A percentile compares a stretch with the other conserved stretches of the same genome.
Conservation (phyloP, 2,888 invertebrate species). For the Electrophaes corylata region DNA sequence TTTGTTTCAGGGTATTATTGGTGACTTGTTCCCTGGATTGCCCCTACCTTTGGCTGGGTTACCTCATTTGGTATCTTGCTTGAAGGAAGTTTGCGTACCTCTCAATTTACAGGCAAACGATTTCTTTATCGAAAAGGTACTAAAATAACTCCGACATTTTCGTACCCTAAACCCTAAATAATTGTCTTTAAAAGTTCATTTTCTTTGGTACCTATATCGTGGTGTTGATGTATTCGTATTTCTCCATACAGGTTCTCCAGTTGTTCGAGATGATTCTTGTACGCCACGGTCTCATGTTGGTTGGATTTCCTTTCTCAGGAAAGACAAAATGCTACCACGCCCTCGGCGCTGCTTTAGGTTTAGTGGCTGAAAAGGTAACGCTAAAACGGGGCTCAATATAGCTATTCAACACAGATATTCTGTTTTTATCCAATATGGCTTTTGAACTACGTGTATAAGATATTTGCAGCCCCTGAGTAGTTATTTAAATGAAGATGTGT, state of each 20-base stretch:
- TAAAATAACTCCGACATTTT: not conserved
- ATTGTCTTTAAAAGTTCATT: not conserved
- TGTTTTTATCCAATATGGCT: too few relatives aligned
- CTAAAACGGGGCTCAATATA: not conserved
- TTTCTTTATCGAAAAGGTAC: constrained; percentile 91
- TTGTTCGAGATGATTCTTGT: constrained; percentile 98
- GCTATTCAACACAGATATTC: too few relatives aligned
- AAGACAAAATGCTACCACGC: constrained; percentile 94
- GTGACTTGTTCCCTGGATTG: constrained; percentile 96
- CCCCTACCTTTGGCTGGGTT: constrained; percentile 92
- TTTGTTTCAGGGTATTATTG: constrained; percentile 90
- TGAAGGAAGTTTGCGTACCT: constrained; percentile 85
- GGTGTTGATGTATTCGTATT: not conserved
- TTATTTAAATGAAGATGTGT: too few relatives aligned
- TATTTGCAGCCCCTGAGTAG: too few relatives aligned
- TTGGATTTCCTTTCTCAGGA: constrained; percentile 96
- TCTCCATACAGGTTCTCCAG: constrained; percentile 80
- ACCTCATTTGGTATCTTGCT: constrained; percentile 75
- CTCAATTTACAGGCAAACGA: constrained; percentile 93
- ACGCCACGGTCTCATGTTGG: constrained; percentile 97
- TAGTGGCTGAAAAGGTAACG: constrained; percentile 88
- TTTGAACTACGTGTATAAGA: too few relatives aligned
- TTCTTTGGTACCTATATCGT: not conserved
- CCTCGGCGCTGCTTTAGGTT: constrained; percentile 91
- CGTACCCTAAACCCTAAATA: not conserved